phyloP scores from a whole-genome alignment of 1,140 invertebrate species.

The Ceratosolen solmsi region DNA sequence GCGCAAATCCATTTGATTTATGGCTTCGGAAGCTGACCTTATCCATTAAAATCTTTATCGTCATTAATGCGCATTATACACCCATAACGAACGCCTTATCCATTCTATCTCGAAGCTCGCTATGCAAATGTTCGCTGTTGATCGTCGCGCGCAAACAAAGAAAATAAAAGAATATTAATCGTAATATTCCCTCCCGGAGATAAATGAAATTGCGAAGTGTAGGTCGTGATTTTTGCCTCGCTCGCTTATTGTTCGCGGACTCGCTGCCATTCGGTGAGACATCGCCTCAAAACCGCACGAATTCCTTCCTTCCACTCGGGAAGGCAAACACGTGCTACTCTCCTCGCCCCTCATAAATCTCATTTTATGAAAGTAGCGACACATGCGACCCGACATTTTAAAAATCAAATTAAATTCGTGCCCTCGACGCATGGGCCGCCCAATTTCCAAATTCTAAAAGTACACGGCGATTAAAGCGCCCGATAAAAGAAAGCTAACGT shows the following conservation, averaged over 20 bases:
- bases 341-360: not conserved
- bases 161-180: too few relatives aligned
- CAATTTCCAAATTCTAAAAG: conserved; percentile 53
- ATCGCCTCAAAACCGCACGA: not conserved
- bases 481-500: conserved; percentile 53
- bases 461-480: conserved; percentile 48
- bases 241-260: not conserved
- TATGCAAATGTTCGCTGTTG: too few relatives aligned
- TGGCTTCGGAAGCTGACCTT: not conserved
- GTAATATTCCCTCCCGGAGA: too few relatives aligned
- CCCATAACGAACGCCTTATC: not conserved
- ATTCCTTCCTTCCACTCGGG: not conserved
- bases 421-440: not conserved
- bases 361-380: not conserved
- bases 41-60: not conserved
- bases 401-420: conserved; percentile 37
- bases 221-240: not conserved
- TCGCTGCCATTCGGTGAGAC: too few relatives aligned
- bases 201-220: too few relatives aligned
- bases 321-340: not conserved
- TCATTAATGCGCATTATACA: not conserved
- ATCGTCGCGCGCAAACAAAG: too few relatives aligned
- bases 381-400: conserved; percentile 3
- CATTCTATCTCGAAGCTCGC: not conserved
- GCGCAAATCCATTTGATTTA: not conserved